Evolutionary conservation across 2,113 vertebrate species (phyloP).

Genomic region (Albula glossodonta): DNA sequence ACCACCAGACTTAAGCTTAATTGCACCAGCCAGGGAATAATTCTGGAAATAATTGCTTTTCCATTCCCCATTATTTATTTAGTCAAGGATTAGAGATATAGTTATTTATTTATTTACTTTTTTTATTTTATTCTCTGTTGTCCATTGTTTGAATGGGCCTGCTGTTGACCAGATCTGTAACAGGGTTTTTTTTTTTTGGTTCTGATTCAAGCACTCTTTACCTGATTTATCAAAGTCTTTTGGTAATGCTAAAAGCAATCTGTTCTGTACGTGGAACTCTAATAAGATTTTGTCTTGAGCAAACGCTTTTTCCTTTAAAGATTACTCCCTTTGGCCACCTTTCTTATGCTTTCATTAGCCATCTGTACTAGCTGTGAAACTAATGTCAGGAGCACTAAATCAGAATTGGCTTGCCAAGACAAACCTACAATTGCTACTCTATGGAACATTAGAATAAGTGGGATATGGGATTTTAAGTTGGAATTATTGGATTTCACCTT

Average conservation of each 20-base stretch:
- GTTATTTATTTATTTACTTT: neutral
- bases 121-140: neutral
- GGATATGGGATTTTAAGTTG: neutral
- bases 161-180: neutral
- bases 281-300: slow-evolving; percentile 2
- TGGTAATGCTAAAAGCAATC: neutral
- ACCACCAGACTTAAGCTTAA: slow-evolving; percentile 27
- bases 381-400: slow-evolving; percentile 23
- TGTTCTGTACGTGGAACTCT: slow-evolving; percentile 8
- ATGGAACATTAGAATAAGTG: slow-evolving; percentile 15
- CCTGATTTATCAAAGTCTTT: neutral
- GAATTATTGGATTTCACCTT: neutral
- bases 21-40: slow-evolving; percentile 32
- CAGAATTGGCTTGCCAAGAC: slow-evolving; percentile 15
- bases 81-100: slow-evolving; percentile 17
- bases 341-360: neutral
- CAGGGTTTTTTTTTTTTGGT: neutral
- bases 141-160: neutral
- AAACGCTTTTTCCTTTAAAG: slow-evolving; percentile 9
- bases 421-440: neutral
- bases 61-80: slow-evolving; percentile 33
- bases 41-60: slow-evolving; percentile 37
- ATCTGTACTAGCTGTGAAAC: slow-evolving; percentile 8
- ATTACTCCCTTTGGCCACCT: slow-evolving; percentile 10
- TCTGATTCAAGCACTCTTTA: neutral